phyloP scores from a whole-genome alignment of 2,797 vertebrate species.

The Eulemur rubriventer region DNA sequence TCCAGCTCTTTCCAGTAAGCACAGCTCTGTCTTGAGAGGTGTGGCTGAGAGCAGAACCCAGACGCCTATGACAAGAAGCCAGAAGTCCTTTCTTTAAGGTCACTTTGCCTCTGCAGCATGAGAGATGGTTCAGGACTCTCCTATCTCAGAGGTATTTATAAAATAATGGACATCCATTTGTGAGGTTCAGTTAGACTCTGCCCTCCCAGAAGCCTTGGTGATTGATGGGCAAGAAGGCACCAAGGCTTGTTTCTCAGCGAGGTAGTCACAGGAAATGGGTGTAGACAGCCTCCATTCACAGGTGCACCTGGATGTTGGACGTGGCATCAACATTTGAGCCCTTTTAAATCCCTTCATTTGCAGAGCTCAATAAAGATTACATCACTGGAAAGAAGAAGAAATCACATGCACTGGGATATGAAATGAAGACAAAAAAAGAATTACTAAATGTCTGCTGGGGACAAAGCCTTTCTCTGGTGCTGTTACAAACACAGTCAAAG shows the following conservation, averaged over 20 bases:
- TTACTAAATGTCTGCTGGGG: neutral
- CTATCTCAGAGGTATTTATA: neutral
- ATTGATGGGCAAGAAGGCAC: neutral
- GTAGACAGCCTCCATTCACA: neutral
- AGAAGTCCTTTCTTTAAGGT: neutral
- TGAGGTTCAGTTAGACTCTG: neutral
- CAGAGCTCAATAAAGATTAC: neutral
- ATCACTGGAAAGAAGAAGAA: neutral
- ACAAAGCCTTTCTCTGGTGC: neutral
- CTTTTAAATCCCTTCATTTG: neutral
- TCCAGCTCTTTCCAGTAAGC: neutral
- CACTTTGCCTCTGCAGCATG: neutral
- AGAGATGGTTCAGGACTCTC: neutral
- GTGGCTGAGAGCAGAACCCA: neutral
- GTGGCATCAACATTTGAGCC: neutral
- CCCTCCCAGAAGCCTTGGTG: neutral
- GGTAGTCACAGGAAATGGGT: neutral
- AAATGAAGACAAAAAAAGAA: neutral
- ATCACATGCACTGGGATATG: neutral
- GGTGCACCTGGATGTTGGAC: neutral
- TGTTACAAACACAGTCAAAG: neutral
- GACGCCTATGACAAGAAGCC: neutral
- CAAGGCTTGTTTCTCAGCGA: neutral
- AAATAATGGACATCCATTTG: neutral
- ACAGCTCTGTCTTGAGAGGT: neutral